Percentiles rank a stretch among this genome's conserved stretches.
These are phyloP conservation scores for Dendropsophus ebraccatus DNA, from an alignment of 2,113 vertebrate genomes.

Conservation along the genomic window DNA sequence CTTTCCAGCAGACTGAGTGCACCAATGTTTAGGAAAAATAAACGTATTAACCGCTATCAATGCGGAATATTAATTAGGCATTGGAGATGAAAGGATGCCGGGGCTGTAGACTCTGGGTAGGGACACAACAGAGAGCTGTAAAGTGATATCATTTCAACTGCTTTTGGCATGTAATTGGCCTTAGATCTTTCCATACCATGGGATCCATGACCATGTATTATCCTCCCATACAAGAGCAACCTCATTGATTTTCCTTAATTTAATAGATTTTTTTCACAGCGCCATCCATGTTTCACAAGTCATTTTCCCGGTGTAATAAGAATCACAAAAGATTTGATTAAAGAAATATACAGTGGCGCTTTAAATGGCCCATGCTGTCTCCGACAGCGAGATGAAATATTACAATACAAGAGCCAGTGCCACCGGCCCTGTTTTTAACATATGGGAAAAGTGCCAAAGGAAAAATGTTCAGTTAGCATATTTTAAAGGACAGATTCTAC, in stretches of 20 bases:
- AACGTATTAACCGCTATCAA: slow-evolving; percentile 10
- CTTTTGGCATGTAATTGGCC: slow-evolving; percentile 31
- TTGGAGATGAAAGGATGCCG: slow-evolving; percentile 30
- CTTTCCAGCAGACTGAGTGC: slow-evolving; percentile 4
- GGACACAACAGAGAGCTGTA: slow-evolving; percentile 26
- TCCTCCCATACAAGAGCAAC: slow-evolving; percentile 20
- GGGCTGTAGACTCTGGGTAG: neutral
- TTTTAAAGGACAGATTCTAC: slow-evolving; percentile 53
- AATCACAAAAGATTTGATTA: slow-evolving; percentile 54
- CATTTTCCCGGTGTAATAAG: slow-evolving; percentile 48
- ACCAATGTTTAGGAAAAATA: slow-evolving; percentile 34
- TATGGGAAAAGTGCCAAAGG: slow-evolving; percentile 54
- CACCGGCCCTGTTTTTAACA: slow-evolving; percentile 16
- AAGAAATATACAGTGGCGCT: slow-evolving; percentile 46
- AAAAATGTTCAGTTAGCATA: slow-evolving; percentile 55
- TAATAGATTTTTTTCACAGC: slow-evolving; percentile 41
- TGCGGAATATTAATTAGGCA: slow-evolving; percentile 34
- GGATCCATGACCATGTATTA: slow-evolving; percentile 20
- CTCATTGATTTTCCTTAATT: slow-evolving; percentile 52
- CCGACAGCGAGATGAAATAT: slow-evolving; percentile 41
- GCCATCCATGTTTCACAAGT: slow-evolving; percentile 36
- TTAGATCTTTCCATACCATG: slow-evolving; percentile 31
- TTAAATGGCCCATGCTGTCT: slow-evolving; percentile 38
- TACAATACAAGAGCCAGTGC: slow-evolving; percentile 30
- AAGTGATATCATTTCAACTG: slow-evolving; percentile 28